Conservation (phyloP, 2,888 invertebrate genomes). For the Cinara cedri region DNA sequence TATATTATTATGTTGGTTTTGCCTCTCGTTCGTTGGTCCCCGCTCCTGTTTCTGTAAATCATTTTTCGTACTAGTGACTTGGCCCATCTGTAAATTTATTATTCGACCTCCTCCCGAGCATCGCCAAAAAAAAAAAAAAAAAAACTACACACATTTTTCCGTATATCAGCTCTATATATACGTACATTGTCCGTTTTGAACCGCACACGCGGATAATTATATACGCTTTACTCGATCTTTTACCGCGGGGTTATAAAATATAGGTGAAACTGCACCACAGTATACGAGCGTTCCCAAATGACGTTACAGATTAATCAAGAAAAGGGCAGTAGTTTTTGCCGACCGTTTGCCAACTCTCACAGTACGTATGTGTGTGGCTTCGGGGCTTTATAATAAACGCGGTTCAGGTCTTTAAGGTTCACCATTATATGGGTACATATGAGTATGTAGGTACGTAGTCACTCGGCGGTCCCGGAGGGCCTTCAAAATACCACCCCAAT, state of each 20-base stretch:
- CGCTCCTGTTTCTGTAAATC: background rate
- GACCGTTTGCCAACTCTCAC: constrained; percentile 40
- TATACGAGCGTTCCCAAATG: too few relatives aligned
- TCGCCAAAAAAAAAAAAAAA: background rate
- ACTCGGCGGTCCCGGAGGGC: background rate
- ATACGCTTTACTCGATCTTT: too few relatives aligned
- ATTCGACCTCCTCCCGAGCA: background rate
- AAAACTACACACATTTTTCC: background rate
- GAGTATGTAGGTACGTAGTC: too few relatives aligned
- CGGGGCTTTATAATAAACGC: constrained; percentile 20
- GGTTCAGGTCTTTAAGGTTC: constrained; percentile 21
- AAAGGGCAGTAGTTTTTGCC: constrained; percentile 40
- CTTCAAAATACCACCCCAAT: background rate
- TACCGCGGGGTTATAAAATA: too few relatives aligned
- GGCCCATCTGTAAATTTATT: background rate
- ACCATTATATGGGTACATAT: constrained; percentile 18
- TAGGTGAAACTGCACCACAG: too few relatives aligned
- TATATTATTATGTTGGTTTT: too few relatives aligned
- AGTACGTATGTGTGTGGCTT: background rate
- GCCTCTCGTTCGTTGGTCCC: too few relatives aligned
- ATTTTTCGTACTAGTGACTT: constrained; percentile 20
- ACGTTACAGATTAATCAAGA: constrained; percentile 51
- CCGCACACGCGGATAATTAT: too few relatives aligned
- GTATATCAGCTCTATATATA: too few relatives aligned
- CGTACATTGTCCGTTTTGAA: background rate